phyloP scores from a whole-genome alignment of 2,797 vertebrate species.

The Periophthalmus magnuspinnatus region DNA sequence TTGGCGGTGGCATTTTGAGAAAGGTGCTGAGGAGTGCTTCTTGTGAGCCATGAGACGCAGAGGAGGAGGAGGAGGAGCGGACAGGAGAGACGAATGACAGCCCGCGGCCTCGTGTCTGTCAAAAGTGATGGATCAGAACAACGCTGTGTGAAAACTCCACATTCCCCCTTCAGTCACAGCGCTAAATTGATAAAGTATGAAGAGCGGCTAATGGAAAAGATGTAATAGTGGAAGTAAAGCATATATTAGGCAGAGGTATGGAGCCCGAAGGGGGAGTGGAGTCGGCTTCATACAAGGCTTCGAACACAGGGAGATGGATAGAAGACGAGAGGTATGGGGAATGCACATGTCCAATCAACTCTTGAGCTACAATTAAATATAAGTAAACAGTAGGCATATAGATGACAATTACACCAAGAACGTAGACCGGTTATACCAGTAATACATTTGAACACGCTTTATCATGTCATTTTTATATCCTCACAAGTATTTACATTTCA shows the following conservation, averaged over 20 bases:
- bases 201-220: conserved; percentile 68
- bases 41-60: conserved; percentile 57
- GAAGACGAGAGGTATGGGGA: background rate
- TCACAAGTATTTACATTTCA: too few species aligned
- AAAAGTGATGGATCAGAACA: conserved; percentile 71
- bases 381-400: background rate
- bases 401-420: background rate
- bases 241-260: conserved; percentile 65
- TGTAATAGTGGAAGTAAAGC: conserved; percentile 77
- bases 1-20: conserved; percentile 65
- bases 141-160: conserved; percentile 65
- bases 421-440: background rate
- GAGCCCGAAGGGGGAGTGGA: conserved; percentile 59
- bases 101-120: conserved; percentile 66
- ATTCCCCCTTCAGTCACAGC: conserved; percentile 69
- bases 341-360: background rate
- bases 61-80: conserved; percentile 32
- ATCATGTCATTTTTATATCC: too few species aligned
- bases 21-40: conserved; percentile 63
- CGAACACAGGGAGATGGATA: conserved; percentile 46
- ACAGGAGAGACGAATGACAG: conserved; percentile 64
- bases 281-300: conserved; percentile 48
- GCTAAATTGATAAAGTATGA: conserved; percentile 72
- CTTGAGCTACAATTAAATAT: background rate
- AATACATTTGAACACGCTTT: too few species aligned